A percentile compares a stretch with the other conserved stretches of the same genome.
Evolutionary conservation across 2,797 vertebrate species (phyloP).

Genomic region (Numenius phaeopus): DNA sequence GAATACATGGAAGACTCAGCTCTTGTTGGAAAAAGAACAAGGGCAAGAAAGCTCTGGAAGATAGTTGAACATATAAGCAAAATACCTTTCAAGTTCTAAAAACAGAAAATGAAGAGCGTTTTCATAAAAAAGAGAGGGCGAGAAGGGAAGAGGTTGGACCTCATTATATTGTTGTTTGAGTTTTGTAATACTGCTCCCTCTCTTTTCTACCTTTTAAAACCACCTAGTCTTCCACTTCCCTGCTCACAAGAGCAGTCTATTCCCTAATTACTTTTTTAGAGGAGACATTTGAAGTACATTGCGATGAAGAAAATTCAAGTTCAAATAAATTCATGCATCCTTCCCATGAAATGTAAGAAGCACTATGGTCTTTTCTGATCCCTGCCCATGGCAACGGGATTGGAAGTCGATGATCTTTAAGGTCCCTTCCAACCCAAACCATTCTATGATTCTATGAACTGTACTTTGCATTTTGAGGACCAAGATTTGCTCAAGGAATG

Average conservation of each 20-base stretch:
- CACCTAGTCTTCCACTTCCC: background rate
- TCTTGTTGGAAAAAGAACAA: background rate
- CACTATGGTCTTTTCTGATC: background rate
- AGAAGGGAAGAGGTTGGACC: background rate
- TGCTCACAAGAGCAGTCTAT: background rate
- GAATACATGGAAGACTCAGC: background rate
- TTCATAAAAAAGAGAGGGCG: background rate
- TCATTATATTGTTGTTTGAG: background rate
- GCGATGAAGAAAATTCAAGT: background rate
- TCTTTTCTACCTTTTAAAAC: background rate
- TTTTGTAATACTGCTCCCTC: background rate
- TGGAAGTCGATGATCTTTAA: too few relatives aligned
- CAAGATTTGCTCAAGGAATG: constrained; percentile 7
- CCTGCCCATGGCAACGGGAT: too few relatives aligned
- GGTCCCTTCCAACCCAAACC: too few relatives aligned
- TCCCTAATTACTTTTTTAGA: background rate
- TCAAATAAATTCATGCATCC: background rate
- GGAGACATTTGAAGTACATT: background rate
- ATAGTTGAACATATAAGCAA: background rate
- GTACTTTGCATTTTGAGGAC: constrained; percentile 8
- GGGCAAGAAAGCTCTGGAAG: background rate
- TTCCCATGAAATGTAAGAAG: background rate
- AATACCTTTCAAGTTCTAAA: background rate
- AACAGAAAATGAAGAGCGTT: background rate
- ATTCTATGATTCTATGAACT: background rate